Percentiles rank a stretch among this genome's conserved stretches.
Conservation (phyloP, 2,113 vertebrate genomes). For the Pithys albifrons region DNA sequence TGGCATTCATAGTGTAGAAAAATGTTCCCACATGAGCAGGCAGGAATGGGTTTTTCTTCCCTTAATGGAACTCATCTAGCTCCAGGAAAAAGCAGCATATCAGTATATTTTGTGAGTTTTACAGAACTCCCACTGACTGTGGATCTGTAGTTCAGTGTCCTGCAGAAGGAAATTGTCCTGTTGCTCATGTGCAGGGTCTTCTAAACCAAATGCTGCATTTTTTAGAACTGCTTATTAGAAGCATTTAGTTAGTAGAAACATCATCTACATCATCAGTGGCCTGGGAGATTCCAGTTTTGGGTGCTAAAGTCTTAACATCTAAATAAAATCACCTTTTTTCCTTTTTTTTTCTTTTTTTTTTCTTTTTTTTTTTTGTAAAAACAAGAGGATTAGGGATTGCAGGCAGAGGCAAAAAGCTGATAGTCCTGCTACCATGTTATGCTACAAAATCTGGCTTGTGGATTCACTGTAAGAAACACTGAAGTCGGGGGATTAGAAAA, state of each 20-base stretch:
- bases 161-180: background rate
- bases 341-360: background rate
- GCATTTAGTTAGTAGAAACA: background rate
- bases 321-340: background rate
- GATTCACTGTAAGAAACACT: background rate
- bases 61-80: background rate
- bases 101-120: background rate
- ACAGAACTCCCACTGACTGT: background rate
- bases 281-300: background rate
- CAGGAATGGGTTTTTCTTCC: background rate
- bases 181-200: background rate
- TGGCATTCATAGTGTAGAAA: background rate
- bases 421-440: background rate
- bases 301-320: background rate
- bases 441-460: background rate
- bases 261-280: background rate
- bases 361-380: background rate
- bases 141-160: background rate
- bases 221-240: background rate
- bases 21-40: accelerated
- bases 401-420: background rate
- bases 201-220: background rate
- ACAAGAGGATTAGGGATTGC: background rate
- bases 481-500: background rate
- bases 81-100: background rate